phyloP scores from a whole-genome alignment of 2,888 invertebrate species.

The Lamellibrachia satsuma region DNA sequence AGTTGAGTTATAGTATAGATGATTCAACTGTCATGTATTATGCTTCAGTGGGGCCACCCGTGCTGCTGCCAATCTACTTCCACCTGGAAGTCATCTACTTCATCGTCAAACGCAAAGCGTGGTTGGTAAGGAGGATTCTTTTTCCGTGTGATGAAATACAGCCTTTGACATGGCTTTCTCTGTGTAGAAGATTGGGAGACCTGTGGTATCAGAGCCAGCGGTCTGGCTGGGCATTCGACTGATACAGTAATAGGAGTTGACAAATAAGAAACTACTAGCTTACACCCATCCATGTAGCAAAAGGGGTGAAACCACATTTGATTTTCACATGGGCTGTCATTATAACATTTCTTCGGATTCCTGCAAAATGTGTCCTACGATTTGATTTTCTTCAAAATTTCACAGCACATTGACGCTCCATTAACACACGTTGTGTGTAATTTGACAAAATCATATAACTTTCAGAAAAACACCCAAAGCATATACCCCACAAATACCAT shows the following conservation, averaged over 20 bases:
- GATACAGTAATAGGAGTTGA: not conserved
- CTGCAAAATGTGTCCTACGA: no score
- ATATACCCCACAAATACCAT: no score
- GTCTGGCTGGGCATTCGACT: not conserved
- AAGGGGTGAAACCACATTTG: no score
- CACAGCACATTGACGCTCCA: no score
- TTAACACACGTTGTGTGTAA: no score
- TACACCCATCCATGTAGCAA: no score
- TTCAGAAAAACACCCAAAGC: no score
- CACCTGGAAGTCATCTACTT: conserved; percentile 59
- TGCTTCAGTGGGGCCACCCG: conserved; percentile 59
- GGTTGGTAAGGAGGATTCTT: conserved; percentile 49
- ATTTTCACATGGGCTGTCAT: no score
- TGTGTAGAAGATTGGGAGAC: not conserved
- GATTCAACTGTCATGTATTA: conserved; percentile 22
- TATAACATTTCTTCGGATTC: no score
- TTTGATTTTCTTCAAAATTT: no score
- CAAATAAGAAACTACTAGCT: no score
- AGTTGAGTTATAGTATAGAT: not conserved
- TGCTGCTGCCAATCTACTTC: conserved; percentile 61
- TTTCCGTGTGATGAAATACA: not conserved
- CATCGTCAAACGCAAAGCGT: conserved; percentile 57
- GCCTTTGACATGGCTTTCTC: not conserved
- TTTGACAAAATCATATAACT: no score
- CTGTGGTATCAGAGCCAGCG: not conserved